These are phyloP conservation scores for Callaeas wilsoni DNA, from an alignment of 2,113 vertebrate genomes.

Conservation along the genomic window DNA sequence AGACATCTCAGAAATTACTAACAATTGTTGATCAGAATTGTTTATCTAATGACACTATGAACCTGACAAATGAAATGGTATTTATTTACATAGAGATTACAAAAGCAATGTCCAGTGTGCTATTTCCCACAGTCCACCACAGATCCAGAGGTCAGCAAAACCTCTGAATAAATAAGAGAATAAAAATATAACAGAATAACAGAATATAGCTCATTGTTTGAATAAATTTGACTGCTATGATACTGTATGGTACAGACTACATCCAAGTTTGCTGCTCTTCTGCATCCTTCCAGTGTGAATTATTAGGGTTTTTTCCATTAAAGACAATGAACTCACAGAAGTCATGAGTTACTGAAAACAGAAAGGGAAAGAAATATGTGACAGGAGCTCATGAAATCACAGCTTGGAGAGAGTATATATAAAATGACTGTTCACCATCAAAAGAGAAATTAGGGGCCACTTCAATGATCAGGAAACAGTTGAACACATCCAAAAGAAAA, in stretches of 20 bases:
- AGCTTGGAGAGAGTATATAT: neutral
- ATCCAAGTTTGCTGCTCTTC: neutral
- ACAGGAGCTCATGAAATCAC: neutral
- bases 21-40: neutral
- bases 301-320: neutral
- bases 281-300: neutral
- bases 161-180: neutral
- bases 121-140: neutral
- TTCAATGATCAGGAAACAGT: neutral
- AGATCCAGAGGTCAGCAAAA: neutral
- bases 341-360: neutral
- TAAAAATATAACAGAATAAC: neutral
- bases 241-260: neutral
- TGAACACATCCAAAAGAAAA: neutral
- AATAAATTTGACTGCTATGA: neutral
- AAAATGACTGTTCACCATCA: neutral
- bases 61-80: neutral
- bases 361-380: neutral
- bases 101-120: neutral
- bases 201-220: neutral
- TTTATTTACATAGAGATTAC: neutral
- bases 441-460: neutral
- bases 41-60: neutral
- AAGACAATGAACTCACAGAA: neutral
- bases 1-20: neutral